Evolutionary conservation across 2,113 vertebrate species (phyloP), one percentile per base, ranked within the genome.

Genomic region (Bagarius yarrelli): DNA sequence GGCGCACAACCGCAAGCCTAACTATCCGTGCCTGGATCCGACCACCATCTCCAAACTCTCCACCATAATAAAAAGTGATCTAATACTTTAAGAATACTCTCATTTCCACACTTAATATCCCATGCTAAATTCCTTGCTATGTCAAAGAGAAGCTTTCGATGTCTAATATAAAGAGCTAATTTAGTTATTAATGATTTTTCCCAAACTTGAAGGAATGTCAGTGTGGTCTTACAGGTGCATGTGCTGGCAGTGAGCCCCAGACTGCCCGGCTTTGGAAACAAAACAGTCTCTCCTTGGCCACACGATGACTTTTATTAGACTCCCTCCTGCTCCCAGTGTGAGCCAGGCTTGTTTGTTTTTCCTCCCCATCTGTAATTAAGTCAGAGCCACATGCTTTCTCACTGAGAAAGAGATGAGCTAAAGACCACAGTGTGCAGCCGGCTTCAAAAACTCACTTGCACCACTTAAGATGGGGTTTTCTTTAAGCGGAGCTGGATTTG

Each of bases 321-420:
- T 53, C 75, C 23, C 52, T 56, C 21, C 27, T 75, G 79, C 70
- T 84, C 72, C 59, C 69, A 80, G 63, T 72, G 74, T 69, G 67
- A 76, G 59, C 79, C 40, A 82, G 53, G 32, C 40, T 76, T 87
- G 79, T 89, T 87, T 88, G 80, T 78, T 83, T 84, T 85, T 56
- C 75, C 84, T 75, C 81, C 83, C 80, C 86, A 74, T 85, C 78
- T 84, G 80, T 76, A 85, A 86, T 86, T 69, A 83, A 83, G 77
- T 47, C 70, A 63, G 34, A 83, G 59, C 83, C 85, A 86, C 85
- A 87, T 83, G 84, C 82, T 74, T 19, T 9, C 36, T 66, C 30
- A 21, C 27, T 50, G 66, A 57, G 40, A 69, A 56, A 69, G 44
- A 60, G 11, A 55, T 56, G 18, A 72, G 44, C 52, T n/a, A 36